These are phyloP conservation scores for Sphaerophoria taeniata DNA, from an alignment of 2,888 invertebrate genomes.

Conservation along the genomic window DNA sequence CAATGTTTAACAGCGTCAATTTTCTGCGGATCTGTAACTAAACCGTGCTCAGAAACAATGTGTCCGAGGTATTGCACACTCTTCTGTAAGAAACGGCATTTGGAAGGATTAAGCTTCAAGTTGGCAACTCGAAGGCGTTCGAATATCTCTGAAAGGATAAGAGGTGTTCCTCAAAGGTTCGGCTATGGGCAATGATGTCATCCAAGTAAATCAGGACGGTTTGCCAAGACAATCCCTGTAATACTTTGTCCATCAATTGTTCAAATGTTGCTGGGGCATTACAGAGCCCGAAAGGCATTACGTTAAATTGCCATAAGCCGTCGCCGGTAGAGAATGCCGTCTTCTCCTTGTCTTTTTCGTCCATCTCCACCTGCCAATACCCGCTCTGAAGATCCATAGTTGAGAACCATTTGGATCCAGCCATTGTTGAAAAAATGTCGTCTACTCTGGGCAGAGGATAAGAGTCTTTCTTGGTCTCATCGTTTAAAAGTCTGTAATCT, in stretches of 20 bases:
- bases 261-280: conserved; percentile 55
- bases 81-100: too few species aligned
- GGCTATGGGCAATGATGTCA: conserved; percentile 61
- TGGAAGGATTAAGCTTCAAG: too few species aligned
- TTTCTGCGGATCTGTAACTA: too few species aligned
- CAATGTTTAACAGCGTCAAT: too few species aligned
- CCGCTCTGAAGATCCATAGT: conserved; percentile 73
- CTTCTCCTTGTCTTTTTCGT: conserved; percentile 68
- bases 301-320: conserved; percentile 75
- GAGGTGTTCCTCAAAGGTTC: too few species aligned
- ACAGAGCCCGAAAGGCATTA: conserved; percentile 11
- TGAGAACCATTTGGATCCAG: conserved; percentile 70
- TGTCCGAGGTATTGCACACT: too few species aligned
- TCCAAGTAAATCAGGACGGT: conserved; percentile 73
- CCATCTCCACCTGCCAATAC: conserved; percentile 32
- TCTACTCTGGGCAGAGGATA: conserved; percentile 38
- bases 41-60: too few species aligned
- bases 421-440: conserved; percentile 73
- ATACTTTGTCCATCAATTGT: conserved; percentile 64
- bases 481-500: conserved; percentile 35
- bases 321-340: conserved; percentile 75
- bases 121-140: too few species aligned
- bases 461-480: conserved; percentile 22
- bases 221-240: conserved; percentile 55
- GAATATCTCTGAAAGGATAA: too few species aligned